Conservation (phyloP, 2,797 vertebrate species). For the Brachymystax lenok region DNA sequence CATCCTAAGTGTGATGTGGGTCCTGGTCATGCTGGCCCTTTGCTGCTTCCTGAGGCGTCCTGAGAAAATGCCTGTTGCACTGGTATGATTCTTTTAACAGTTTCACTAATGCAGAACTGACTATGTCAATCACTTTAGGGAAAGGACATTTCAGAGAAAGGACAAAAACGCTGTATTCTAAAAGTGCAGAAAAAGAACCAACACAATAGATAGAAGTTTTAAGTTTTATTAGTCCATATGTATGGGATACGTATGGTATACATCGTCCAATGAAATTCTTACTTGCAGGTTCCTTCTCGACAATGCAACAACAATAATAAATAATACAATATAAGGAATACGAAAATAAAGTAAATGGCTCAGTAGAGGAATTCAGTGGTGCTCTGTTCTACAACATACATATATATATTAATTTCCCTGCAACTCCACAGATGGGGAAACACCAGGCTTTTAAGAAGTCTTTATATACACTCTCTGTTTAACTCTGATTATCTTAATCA, state of each 20-base stretch:
- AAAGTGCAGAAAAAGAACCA: background rate
- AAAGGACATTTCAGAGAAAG: background rate
- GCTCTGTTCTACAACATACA: background rate
- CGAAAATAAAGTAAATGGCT: too few relatives aligned
- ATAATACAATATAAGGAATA: too few relatives aligned
- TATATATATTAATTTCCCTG: background rate
- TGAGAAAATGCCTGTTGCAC: conserved; percentile 65
- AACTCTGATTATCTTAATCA: background rate
- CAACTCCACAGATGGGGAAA: background rate
- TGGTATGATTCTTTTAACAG: conserved; percentile 64
- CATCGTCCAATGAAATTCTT: too few relatives aligned
- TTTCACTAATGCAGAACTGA: background rate
- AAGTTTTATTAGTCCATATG: too few relatives aligned
- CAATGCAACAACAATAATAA: too few relatives aligned
- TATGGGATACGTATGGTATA: too few relatives aligned
- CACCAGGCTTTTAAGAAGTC: background rate
- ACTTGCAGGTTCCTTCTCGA: too few relatives aligned
- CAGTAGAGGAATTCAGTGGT: background rate
- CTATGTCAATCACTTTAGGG: conserved; percentile 1
- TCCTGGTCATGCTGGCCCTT: conserved; percentile 17
- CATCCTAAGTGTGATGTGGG: conserved; percentile 31
- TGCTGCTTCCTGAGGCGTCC: conserved; percentile 64
- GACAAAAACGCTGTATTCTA: background rate
- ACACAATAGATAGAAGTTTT: too few relatives aligned
- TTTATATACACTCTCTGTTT: background rate